Percentiles rank a stretch among this genome's conserved stretches.
phyloP scores from a whole-genome alignment of 2,113 vertebrate species.

The Gymnorhina tibicen region DNA sequence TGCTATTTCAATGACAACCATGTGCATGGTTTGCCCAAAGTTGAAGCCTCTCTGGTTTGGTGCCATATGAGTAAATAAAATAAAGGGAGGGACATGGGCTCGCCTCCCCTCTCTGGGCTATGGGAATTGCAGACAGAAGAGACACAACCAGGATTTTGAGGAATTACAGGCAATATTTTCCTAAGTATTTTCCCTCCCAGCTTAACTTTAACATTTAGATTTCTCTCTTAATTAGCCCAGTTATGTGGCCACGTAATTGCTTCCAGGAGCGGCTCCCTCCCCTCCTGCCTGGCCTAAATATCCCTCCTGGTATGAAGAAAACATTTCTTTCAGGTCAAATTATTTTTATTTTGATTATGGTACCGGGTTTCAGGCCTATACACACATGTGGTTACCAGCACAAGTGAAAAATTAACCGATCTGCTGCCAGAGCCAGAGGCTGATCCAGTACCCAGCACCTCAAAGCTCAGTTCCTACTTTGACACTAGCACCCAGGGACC shows the following conservation, averaged over 20 bases:
- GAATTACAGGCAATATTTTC: conserved; percentile 12
- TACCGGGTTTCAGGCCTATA: not conserved
- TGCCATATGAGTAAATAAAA: not conserved
- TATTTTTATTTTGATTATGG: conserved; percentile 19
- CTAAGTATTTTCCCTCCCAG: not conserved
- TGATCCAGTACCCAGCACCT: not conserved
- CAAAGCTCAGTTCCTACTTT: not conserved
- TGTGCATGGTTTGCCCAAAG: fast-evolving
- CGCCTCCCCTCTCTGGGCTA: not conserved
- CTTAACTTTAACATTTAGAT: not conserved
- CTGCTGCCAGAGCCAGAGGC: not conserved
- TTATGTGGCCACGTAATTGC: conserved; percentile 43
- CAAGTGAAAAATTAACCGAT: not conserved
- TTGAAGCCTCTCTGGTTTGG: not conserved
- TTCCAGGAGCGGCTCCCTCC: not conserved
- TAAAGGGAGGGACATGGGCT: not conserved
- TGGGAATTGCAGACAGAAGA: not conserved
- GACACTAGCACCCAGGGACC: not conserved
- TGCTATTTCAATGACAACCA: not conserved
- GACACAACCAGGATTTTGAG: not conserved
- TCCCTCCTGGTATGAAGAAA: conserved; percentile 17
- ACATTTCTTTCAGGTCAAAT: conserved; percentile 35
- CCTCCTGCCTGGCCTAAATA: conserved; percentile 34
- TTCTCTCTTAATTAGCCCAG: conserved; percentile 43
- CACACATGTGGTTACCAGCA: not conserved